Percentiles rank a stretch among this genome's conserved stretches.
These are phyloP conservation scores for Hylaeus volcanicus DNA, from an alignment of 1,140 invertebrate genomes.

Conservation along the genomic window DNA sequence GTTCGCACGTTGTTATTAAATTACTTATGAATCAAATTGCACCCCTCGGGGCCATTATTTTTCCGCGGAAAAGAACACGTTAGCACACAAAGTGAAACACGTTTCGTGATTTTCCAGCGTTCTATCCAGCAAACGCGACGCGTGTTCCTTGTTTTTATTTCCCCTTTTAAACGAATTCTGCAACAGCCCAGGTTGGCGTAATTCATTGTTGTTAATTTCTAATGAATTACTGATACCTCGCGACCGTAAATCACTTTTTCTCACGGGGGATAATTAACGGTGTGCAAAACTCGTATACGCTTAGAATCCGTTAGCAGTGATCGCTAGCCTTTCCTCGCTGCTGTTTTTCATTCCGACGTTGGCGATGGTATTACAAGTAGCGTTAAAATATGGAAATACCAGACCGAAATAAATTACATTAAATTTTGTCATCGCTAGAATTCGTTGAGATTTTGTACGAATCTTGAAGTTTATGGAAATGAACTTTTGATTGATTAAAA, in stretches of 20 bases:
- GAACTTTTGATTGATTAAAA: no score
- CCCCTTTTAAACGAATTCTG: background rate
- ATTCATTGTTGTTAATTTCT: constrained; percentile 10
- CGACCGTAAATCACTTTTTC: constrained; percentile 8
- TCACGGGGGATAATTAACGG: constrained; percentile 4
- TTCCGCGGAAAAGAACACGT: background rate
- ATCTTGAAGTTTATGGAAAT: no score
- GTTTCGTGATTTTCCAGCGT: background rate
- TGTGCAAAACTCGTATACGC: constrained; percentile 6
- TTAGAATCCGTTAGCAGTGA: constrained; percentile 4
- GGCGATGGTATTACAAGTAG: background rate
- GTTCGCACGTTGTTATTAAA: constrained; percentile 15
- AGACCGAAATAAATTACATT: background rate
- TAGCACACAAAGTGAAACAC: background rate
- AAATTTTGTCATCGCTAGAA: no score
- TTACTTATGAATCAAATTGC: constrained; percentile 2
- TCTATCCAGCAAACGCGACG: background rate
- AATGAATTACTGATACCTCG: background rate
- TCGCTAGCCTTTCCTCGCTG: background rate
- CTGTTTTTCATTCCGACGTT: background rate
- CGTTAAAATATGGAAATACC: background rate
- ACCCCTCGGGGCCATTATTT: background rate
- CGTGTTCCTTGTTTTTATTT: background rate
- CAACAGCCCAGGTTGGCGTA: background rate
- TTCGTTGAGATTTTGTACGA: no score